Evolutionary conservation across 1,140 invertebrate species (phyloP).

Genomic region (Apis florea): DNA sequence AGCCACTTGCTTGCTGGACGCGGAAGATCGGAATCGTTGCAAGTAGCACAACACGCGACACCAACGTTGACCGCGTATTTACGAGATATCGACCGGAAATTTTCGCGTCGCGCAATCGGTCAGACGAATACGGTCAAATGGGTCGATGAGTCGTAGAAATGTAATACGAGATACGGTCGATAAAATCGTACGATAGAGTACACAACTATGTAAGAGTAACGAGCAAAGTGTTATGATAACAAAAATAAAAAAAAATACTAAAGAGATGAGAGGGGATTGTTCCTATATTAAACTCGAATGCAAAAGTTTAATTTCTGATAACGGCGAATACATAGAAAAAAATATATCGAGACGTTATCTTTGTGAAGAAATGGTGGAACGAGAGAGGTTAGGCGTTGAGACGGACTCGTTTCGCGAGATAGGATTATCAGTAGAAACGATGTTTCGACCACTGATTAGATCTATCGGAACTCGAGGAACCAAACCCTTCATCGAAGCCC

Average conservation of each 20-base stretch:
- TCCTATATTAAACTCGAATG: not conserved
- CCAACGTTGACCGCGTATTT: too few species aligned
- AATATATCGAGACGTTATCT: not conserved
- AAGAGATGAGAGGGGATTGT: not conserved
- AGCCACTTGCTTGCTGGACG: not conserved
- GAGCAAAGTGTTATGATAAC: not conserved
- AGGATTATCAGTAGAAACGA: not conserved
- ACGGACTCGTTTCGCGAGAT: not conserved
- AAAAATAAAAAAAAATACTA: not conserved
- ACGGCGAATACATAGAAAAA: not conserved
- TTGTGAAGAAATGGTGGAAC: too few species aligned
- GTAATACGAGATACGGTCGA: not conserved
- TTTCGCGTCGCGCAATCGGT: not conserved
- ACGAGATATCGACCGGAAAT: not conserved
- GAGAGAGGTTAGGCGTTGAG: not conserved
- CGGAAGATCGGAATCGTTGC: not conserved
- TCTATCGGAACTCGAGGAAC: slow-evolving; percentile 84
- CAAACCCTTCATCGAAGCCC: slow-evolving; percentile 91
- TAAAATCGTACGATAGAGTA: not conserved
- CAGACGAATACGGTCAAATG: not conserved
- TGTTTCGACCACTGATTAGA: not conserved
- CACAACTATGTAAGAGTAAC: not conserved
- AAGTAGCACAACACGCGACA: not conserved
- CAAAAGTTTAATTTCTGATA: not conserved
- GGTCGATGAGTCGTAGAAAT: not conserved